A percentile compares a stretch with the other conserved stretches of the same genome.
Conservation (phyloP, 2,113 vertebrate genomes). For the Bungarus multicinctus region DNA sequence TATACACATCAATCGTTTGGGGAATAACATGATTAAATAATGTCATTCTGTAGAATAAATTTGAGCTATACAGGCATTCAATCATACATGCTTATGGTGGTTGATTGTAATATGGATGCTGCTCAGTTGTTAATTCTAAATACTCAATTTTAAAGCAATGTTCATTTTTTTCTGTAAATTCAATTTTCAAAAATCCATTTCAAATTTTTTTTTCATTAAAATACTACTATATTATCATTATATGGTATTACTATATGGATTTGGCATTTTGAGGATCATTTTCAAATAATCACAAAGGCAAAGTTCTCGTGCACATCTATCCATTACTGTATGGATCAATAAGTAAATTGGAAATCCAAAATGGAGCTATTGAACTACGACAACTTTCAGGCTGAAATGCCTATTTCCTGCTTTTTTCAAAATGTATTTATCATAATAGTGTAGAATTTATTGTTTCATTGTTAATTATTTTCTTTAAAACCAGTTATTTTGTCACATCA, state of each 20-base stretch:
- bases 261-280: neutral
- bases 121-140: neutral
- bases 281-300: neutral
- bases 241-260: neutral
- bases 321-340: neutral
- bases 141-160: neutral
- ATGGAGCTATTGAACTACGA: neutral
- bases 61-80: neutral
- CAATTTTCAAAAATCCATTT: neutral
- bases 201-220: neutral
- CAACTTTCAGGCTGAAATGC: neutral
- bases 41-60: neutral
- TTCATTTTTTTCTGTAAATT: neutral
- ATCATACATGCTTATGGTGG: neutral
- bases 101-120: neutral
- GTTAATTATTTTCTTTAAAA: neutral
- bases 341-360: neutral
- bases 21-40: neutral
- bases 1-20: neutral
- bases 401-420: neutral
- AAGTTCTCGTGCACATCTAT: neutral
- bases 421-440: neutral
- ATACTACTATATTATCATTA: neutral
- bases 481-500: neutral
- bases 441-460: neutral